Evolutionary conservation across 2,113 vertebrate species (phyloP), one percentile per base, ranked within the genome.

Genomic region (Vanacampus margaritifer): DNA sequence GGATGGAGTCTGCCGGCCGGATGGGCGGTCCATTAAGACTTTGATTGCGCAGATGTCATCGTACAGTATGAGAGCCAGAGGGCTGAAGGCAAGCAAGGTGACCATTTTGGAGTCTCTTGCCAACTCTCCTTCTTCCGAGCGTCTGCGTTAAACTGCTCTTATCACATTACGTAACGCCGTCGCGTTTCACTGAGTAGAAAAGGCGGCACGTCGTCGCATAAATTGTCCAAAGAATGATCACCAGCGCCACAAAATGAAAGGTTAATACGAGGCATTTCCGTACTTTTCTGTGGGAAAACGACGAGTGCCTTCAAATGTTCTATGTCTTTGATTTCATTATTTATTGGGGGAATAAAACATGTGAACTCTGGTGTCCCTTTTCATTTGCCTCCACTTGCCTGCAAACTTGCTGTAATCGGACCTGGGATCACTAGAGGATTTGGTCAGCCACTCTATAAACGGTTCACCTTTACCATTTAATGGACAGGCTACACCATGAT

Each of bases 381-480:
- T 37, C 16, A 32, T 66, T 43, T 64, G 6, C 24, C 19, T 21
- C 3, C 23, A 32, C 59, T 32, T 17, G 65, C 57, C n/a, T 10
- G n/a, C 39, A 50, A 70, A 67, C 63, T 45, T 4, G 1, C 28
- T 77, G 91, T 88, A 90, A 91, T 64, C 48, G 67, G 88, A 92
- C 70, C 88, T 80, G 62, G 69, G 88, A 91, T 69, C 87, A 80
- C 62, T 39, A 1, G n/a, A 28, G 37, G 7, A 13, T 64, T 28
- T 72, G 32, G 54, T 48, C 82, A 88, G 87, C 86, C 54, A 87
- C 74, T 82, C 75, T 88, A 26, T 14, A 89, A 89, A 85, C 89
- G 79, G 63, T 88, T 92, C 88, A 91, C 90, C 89, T 91, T 92
- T 92, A 92, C 81, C 89, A 91, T 90, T 89, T 89, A 72, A 79